A percentile compares a stretch with the other conserved stretches of the same genome.
Conservation (phyloP, 2,113 vertebrate genomes). For the Eubucco bourcierii region DNA sequence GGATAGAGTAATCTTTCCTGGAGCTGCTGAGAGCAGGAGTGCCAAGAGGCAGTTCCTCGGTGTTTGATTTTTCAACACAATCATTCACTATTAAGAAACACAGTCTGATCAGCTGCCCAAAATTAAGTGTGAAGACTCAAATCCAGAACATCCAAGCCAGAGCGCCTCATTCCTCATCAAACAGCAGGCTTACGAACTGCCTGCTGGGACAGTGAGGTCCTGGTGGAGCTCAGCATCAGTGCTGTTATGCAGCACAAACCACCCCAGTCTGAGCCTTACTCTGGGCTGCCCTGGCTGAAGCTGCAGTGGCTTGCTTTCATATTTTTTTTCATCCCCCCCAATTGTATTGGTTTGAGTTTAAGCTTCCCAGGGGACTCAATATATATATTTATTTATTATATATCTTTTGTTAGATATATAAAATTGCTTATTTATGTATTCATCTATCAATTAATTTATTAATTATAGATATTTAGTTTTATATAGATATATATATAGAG, state of each 20-base stretch:
- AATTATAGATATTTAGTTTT: too few relatives aligned
- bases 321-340: too few relatives aligned
- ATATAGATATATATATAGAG: too few relatives aligned
- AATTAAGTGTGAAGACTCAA: slow-evolving; percentile 18
- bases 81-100: background rate
- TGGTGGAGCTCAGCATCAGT: background rate
- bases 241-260: accelerated
- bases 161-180: background rate
- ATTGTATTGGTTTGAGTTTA: too few relatives aligned
- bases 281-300: background rate
- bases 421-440: too few relatives aligned
- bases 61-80: slow-evolving; percentile 31
- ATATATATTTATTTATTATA: too few relatives aligned
- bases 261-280: accelerated
- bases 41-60: slow-evolving; percentile 53
- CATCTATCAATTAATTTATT: too few relatives aligned
- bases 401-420: too few relatives aligned
- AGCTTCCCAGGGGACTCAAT: too few relatives aligned
- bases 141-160: background rate
- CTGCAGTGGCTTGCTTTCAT: background rate
- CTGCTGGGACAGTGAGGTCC: background rate
- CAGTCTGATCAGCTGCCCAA: background rate
- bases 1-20: slow-evolving; percentile 58
- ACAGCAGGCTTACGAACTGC: background rate
- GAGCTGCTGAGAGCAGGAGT: slow-evolving; percentile 32